phyloP scores from a whole-genome alignment of 2,888 invertebrate species.

The Trissoscelio sp. region DNA sequence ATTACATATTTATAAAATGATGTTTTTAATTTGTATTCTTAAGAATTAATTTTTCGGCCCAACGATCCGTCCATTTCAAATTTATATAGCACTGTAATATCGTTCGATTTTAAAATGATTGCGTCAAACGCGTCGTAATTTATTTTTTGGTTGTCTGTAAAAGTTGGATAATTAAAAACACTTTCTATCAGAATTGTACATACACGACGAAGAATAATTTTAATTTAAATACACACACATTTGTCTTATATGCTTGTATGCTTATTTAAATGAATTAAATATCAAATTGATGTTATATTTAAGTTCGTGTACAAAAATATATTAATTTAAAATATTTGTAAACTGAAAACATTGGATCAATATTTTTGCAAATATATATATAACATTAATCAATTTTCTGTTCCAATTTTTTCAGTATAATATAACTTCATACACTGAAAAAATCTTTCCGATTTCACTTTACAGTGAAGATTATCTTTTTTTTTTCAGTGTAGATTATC shows the following conservation, averaged over 20 bases:
- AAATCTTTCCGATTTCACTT: neutral
- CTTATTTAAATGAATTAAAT: too few relatives aligned
- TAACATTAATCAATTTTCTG: too few relatives aligned
- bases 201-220: constrained; percentile 7
- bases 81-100: constrained; percentile 30
- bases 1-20: too few relatives aligned
- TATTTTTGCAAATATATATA: too few relatives aligned
- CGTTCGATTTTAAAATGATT: constrained; percentile 28
- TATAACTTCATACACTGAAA: neutral
- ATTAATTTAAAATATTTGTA: neutral
- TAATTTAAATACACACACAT: constrained; percentile 23
- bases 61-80: constrained; percentile 65
- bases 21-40: too few relatives aligned
- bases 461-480: neutral
- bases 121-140: constrained; percentile 30
- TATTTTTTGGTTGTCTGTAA: constrained; percentile 20
- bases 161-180: constrained; percentile 47
- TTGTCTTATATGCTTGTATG: too few relatives aligned
- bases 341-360: neutral
- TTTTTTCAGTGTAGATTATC: constrained; percentile 19
- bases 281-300: constrained; percentile 1
- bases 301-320: constrained; percentile 8
- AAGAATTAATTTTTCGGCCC: constrained; percentile 59
- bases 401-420: too few relatives aligned
- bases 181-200: constrained; percentile 14